Evolutionary conservation across 2,888 invertebrate genomes (phyloP).

Genomic region (Proisotoma minuta): DNA sequence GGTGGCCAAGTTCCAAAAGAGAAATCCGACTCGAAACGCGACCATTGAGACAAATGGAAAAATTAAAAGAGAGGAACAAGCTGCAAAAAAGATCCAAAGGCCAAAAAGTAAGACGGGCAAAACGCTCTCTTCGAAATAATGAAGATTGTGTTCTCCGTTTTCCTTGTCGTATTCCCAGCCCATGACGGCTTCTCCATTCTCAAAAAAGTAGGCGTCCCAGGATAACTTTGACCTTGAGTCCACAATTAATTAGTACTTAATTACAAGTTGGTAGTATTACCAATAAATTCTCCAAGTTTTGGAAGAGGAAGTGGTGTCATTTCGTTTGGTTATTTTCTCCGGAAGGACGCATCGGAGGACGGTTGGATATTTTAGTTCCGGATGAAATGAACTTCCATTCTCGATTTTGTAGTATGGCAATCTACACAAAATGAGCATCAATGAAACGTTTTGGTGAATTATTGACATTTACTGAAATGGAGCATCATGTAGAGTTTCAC

Average conservation of each 20-base stretch:
- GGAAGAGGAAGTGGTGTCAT: too few species aligned
- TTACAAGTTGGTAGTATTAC: not conserved
- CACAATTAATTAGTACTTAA: not conserved
- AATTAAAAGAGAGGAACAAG: not conserved
- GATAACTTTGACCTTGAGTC: not conserved
- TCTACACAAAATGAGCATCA: too few species aligned
- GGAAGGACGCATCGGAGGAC: not conserved
- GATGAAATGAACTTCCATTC: not conserved
- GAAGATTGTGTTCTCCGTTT: not conserved
- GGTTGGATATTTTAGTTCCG: conserved; percentile 7
- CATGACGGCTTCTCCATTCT: not conserved
- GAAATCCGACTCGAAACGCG: not conserved
- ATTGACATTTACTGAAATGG: too few species aligned
- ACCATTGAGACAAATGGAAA: not conserved
- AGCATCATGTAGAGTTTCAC: too few species aligned
- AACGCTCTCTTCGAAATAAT: not conserved
- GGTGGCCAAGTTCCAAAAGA: not conserved
- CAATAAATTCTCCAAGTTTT: conserved; percentile 8
- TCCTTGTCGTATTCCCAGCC: conserved; percentile 4
- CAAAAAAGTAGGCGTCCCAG: conserved; percentile 2
- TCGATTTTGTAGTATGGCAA: not conserved
- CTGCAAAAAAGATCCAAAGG: not conserved
- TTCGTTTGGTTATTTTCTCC: too few species aligned
- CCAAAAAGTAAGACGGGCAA: not conserved
- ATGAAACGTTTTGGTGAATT: too few species aligned